Base-by-base conservation (phyloP, 2,888 invertebrate species). In the Polietes domitor region DNA sequence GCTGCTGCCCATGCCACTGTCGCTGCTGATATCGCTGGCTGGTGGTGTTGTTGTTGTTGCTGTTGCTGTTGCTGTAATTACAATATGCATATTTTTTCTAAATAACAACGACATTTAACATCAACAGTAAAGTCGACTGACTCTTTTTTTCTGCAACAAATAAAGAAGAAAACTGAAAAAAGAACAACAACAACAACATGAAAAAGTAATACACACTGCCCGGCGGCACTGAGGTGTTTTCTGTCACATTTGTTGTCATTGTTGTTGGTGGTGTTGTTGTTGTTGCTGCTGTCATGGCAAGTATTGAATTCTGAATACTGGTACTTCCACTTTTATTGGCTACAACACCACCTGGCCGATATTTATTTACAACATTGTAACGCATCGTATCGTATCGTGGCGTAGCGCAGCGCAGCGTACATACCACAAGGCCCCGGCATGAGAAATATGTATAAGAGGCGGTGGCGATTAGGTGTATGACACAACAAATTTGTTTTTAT, bases 21-120 rank as follows among this genome's bases (percentile, higher is more conserved):
- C 24, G 68, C 41, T 21, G 68, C 68, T 43, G 4, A 41, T 37
- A n/a, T 61, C 47, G 15, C 37, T 41, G 41, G 32, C 37, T 41
- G 41, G 37, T 68, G 68, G 41, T 24, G 61, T 28, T 63, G 10
- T 43, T 43, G 19, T 4, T 53, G 24, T 24, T 32, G n/a, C 47
- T 68, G 47, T 58, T 58, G 41, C 41, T 53, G 37, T 37, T 78
- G 17, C 55, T 73, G 77, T 74, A 74, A 71, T 80, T 83, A 75
- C 65, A 83, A 71, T 58, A 63, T 74, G 58, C 28, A 76, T 68
- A 70, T 80, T 71, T 77, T 68, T 71, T 78, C 71, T 72, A 24
- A 83, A 77, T 78, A 74, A 80, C 74, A 79, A 74, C 68, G 70
- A 55, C 80, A 80, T 83, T 71, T 77, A 70, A 74, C 61, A 74